Evolutionary conservation across 1,140 invertebrate species (phyloP), one percentile per base, ranked within the genome.

Genomic region (Anadara kagoshimensis): DNA sequence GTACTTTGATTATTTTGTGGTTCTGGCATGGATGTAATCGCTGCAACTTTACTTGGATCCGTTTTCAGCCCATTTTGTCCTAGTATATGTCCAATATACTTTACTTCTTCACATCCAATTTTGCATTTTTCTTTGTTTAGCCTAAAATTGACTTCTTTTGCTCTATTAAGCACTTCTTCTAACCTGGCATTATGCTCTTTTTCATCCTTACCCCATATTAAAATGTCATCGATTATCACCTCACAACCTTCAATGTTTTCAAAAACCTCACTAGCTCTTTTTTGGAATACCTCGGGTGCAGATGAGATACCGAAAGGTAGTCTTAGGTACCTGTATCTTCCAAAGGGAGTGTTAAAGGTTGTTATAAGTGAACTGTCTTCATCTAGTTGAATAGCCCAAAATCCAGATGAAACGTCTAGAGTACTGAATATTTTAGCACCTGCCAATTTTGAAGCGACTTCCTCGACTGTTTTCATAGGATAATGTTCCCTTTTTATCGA

Each of bases 221-320:
- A 66, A 44, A 80, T 76, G 71, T 90, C 87, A 79, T 90, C 88
- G 18, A 88, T 78, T 67, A 87, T 87, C 3, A 51, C 44, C 7
- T 63, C 61, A 16, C 61, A 63, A 63, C 24, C 26, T 5, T 57
- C 24, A 57, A 26, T 29, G 16, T 54, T 18, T 26, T 26, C 22
- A 61, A 67, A n/a, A 78, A 54, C 14, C 53, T 65, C n/a, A 20
- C 41, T 20, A 65, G 44, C 45, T 77, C 75, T 54, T 78, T 61
- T 57, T 76, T 63, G 5, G 26, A 44, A 64, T 24, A 64, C 36
- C 24, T 64, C 62, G 12, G n/a, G 62, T 26, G 64, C 44, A 53
- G 49, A 66, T 29, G 24, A 49, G 26, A 64, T 67, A 12, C 65
- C 67, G 22, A 78, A 76, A 3, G 76, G 76, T 11, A 73, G 18